phyloP scores from a whole-genome alignment of 2,797 vertebrate species.

The Petrocephalus schoutedeni region DNA sequence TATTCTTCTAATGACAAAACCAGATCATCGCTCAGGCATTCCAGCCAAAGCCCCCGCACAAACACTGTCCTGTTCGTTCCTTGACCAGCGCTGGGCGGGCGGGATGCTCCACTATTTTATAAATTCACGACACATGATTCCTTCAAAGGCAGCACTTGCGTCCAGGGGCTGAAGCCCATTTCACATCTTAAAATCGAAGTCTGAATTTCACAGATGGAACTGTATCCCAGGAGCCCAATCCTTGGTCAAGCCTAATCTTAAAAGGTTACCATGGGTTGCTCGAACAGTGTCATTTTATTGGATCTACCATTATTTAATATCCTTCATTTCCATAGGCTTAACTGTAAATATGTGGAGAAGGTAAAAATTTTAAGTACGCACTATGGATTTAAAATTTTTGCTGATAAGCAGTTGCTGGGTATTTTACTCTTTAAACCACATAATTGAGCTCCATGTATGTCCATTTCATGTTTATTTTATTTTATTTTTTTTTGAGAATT shows the following conservation, averaged over 20 bases:
- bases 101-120: constrained; percentile 37
- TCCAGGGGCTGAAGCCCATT: constrained; percentile 33
- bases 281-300: neutral
- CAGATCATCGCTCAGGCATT: neutral
- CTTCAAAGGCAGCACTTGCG: constrained; percentile 48
- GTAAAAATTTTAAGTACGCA: neutral
- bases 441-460: neutral
- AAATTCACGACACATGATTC: constrained; percentile 35
- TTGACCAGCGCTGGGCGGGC: constrained; percentile 33
- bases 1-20: neutral
- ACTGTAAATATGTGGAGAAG: neutral
- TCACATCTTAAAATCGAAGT: neutral
- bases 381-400: neutral
- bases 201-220: neutral
- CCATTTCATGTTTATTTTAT: neutral
- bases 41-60: neutral
- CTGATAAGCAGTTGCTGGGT: neutral
- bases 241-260: neutral
- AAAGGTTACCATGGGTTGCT: neutral
- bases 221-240: neutral
- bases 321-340: neutral
- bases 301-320: neutral
- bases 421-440: neutral
- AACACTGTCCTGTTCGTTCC: neutral
- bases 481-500: neutral